A percentile compares a stretch with the other conserved stretches of the same genome.
Conservation (phyloP, 1,140 invertebrate species). For the Platyscapa corneri region DNA sequence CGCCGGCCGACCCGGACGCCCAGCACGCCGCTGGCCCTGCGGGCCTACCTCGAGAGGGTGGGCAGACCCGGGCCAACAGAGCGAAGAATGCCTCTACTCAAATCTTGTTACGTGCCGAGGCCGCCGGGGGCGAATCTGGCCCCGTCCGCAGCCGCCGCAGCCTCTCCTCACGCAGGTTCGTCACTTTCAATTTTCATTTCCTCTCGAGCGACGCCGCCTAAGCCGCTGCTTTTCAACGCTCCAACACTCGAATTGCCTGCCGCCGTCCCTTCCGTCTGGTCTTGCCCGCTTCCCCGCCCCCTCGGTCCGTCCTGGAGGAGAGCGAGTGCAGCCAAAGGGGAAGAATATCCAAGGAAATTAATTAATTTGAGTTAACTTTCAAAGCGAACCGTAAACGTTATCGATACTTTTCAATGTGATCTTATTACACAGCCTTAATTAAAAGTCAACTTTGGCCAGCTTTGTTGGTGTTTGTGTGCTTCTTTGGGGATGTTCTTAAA, state of each 20-base stretch:
- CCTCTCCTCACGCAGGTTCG: not conserved
- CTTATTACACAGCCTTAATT: not conserved
- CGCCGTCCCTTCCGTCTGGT: not conserved
- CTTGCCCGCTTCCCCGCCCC: not conserved
- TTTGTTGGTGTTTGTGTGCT: not conserved
- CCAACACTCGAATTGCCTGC: not conserved
- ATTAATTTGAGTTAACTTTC: not conserved
- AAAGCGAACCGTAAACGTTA: not conserved
- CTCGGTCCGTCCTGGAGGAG: not conserved
- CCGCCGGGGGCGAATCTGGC: slow-evolving; percentile 58
- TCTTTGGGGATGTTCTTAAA: not conserved
- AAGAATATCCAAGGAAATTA: not conserved
- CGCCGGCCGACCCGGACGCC: slow-evolving; percentile 84
- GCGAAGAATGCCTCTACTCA: slow-evolving; percentile 97
- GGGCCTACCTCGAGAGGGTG: slow-evolving; percentile 87
- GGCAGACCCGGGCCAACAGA: slow-evolving; percentile 89
- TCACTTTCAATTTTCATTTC: slow-evolving; percentile 4
- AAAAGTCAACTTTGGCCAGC: not conserved
- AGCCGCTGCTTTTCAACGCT: not conserved
- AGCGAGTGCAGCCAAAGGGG: not conserved
- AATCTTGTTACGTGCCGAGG: slow-evolving; percentile 95
- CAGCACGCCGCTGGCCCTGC: slow-evolving; percentile 83
- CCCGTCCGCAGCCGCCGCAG: not conserved
- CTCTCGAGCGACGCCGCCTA: not conserved
- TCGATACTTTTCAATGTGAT: not conserved